phyloP scores from a whole-genome alignment of 2,797 vertebrate genomes.

The Enteromius treurensis region DNA sequence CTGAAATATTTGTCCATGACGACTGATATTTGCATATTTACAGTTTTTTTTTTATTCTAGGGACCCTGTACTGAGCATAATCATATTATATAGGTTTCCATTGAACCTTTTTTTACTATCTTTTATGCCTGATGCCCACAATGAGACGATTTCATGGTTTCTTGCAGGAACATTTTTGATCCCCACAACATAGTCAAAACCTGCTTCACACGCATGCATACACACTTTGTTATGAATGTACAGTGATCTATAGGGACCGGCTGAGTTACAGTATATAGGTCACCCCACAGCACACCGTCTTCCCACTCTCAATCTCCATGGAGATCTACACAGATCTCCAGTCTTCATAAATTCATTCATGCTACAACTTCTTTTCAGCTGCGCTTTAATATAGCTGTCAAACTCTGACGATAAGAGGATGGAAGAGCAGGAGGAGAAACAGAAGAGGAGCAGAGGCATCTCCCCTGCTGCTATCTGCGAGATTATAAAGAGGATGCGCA shows the following conservation, averaged over 20 bases:
- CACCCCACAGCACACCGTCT: slow-evolving; percentile 6
- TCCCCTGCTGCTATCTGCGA: slow-evolving; percentile 19
- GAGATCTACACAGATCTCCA: slow-evolving; percentile 7
- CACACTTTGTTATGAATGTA: slow-evolving; percentile 1
- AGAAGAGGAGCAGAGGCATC: slow-evolving; percentile 21
- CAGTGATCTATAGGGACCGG: slow-evolving; percentile 34
- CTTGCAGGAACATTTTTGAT: background rate
- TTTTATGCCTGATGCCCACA: background rate
- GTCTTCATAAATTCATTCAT: slow-evolving; percentile 25
- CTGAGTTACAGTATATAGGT: slow-evolving; percentile 42
- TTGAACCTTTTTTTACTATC: background rate
- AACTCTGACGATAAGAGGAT: slow-evolving; percentile 11
- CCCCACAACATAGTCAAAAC: background rate
- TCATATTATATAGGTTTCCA: background rate
- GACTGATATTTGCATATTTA: background rate
- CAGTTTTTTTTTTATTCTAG: background rate
- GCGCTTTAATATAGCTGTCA: slow-evolving; percentile 34
- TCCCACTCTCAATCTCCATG: background rate
- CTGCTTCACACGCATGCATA: background rate
- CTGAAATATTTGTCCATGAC: background rate
- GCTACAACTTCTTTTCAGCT: slow-evolving; percentile 23
- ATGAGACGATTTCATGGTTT: background rate
- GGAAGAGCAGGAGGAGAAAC: background rate
- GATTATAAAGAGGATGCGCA: slow-evolving; percentile 31
- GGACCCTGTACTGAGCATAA: background rate